These are phyloP conservation scores for Lagria hirta DNA, from an alignment of 2,888 invertebrate species.

Conservation along the genomic window DNA sequence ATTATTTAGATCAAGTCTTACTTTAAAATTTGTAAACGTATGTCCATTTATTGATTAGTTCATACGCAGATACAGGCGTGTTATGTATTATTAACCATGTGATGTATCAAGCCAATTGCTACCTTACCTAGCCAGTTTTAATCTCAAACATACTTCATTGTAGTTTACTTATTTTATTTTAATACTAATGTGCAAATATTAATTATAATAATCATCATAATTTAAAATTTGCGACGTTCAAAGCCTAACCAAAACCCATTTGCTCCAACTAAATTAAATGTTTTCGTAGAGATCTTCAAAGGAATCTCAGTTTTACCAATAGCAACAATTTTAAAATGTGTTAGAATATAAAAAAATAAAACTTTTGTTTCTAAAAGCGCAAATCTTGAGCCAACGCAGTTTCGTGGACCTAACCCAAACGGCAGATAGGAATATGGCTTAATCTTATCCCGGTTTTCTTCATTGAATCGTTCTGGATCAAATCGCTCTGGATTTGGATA, in stretches of 20 bases:
- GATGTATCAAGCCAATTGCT: too few relatives aligned
- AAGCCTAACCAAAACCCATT: conserved; percentile 44
- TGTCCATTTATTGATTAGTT: too few relatives aligned
- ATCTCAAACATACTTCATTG: too few relatives aligned
- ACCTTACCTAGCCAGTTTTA: too few relatives aligned
- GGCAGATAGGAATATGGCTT: conserved; percentile 57
- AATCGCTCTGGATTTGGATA: conserved; percentile 59
- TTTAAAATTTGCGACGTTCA: conserved; percentile 19
- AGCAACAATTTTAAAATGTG: conserved; percentile 40
- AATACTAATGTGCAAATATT: too few relatives aligned
- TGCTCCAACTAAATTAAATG: conserved; percentile 49
- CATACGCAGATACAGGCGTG: too few relatives aligned
- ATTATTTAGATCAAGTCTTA: too few relatives aligned
- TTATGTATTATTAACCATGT: too few relatives aligned
- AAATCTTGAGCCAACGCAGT: conserved; percentile 41
- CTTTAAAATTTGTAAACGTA: too few relatives aligned
- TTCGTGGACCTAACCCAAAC: conserved; percentile 55
- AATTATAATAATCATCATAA: not conserved
- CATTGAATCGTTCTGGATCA: conserved; percentile 58
- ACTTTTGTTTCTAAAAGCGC: conserved; percentile 52
- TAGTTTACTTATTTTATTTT: too few relatives aligned
- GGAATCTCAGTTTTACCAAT: conserved; percentile 31
- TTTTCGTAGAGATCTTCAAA: conserved; percentile 42
- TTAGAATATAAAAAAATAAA: conserved; percentile 47
- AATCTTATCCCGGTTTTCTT: conserved; percentile 56